These are phyloP conservation scores for Ephestia elutella DNA, from an alignment of 1,140 invertebrate species.

Conservation along the genomic window DNA sequence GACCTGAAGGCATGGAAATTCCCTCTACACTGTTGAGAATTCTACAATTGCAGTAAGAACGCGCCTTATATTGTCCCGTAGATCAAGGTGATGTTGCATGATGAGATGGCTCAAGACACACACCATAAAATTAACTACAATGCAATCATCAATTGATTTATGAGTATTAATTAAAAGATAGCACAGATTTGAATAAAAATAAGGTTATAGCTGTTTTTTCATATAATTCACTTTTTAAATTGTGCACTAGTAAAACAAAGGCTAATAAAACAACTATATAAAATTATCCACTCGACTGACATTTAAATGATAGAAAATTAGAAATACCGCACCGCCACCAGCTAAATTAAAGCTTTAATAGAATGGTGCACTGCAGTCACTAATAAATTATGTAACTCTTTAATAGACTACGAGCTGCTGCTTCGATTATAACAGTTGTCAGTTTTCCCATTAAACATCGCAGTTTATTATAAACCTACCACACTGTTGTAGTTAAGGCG, in stretches of 20 bases:
- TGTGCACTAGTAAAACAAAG: too few relatives aligned
- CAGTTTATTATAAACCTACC: background rate
- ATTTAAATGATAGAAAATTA: background rate
- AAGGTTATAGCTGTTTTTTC: slow-evolving; percentile 11
- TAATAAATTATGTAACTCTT: slow-evolving; percentile 21
- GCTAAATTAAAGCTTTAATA: slow-evolving; percentile 14
- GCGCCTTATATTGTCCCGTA: background rate
- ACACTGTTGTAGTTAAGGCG: too few relatives aligned
- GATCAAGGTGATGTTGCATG: slow-evolving; percentile 24
- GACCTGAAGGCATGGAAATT: background rate
- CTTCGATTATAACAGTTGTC: slow-evolving; percentile 1
- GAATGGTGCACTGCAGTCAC: slow-evolving; percentile 18
- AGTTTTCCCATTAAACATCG: slow-evolving; percentile 9
- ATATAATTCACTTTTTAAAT: too few relatives aligned
- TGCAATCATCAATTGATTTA: slow-evolving; percentile 12
- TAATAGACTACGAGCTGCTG: background rate
- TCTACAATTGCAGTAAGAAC: background rate
- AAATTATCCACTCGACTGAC: background rate
- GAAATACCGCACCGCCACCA: background rate
- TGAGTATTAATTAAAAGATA: slow-evolving; percentile 6
- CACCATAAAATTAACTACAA: slow-evolving; percentile 7
- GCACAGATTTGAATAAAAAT: too few relatives aligned
- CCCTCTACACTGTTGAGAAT: background rate
- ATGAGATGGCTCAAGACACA: slow-evolving; percentile 14
- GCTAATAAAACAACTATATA: background rate